Evolutionary conservation across 30 jellyfish, hydroid and myxozoan genomes (phyloP).

Genomic region (Nemopilema nomurai): DNA sequence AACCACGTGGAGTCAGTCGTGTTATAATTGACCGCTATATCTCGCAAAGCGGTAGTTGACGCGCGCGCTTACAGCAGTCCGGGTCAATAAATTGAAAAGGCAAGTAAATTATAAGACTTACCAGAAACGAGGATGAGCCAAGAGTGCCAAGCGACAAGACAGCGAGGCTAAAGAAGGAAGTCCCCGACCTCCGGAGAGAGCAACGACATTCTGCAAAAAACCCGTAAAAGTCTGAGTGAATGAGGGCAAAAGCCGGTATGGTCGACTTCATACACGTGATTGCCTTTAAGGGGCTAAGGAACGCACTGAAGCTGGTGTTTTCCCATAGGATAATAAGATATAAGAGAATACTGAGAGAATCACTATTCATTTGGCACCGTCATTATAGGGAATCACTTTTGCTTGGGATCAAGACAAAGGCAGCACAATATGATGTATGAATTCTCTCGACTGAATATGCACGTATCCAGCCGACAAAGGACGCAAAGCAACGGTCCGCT

Average conservation of each 20-base stretch:
- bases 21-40: too few species aligned
- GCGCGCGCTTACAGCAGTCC: too few species aligned
- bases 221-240: background rate
- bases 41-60: too few species aligned
- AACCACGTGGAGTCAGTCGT: too few species aligned
- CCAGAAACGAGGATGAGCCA: background rate
- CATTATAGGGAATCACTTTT: slow-evolving; percentile 17
- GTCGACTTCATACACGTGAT: background rate
- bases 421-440: slow-evolving; percentile 37
- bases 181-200: background rate
- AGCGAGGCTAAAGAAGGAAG: background rate
- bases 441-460: slow-evolving; percentile 21
- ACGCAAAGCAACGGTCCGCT: background rate
- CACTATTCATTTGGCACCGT: slow-evolving; percentile 25
- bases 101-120: background rate
- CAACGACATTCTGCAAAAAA: background rate
- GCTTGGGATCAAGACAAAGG: slow-evolving; percentile 23
- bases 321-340: slow-evolving; percentile 45
- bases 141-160: background rate
- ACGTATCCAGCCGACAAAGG: slow-evolving; percentile 48
- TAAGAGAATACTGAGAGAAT: slow-evolving; percentile 20
- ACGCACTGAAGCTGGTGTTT: slow-evolving; percentile 33
- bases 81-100: background rate
- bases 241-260: slow-evolving; percentile 22
- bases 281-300: slow-evolving; percentile 19